Evolutionary conservation across 2,797 vertebrate species (phyloP).

Genomic region (Channallabes apus): DNA sequence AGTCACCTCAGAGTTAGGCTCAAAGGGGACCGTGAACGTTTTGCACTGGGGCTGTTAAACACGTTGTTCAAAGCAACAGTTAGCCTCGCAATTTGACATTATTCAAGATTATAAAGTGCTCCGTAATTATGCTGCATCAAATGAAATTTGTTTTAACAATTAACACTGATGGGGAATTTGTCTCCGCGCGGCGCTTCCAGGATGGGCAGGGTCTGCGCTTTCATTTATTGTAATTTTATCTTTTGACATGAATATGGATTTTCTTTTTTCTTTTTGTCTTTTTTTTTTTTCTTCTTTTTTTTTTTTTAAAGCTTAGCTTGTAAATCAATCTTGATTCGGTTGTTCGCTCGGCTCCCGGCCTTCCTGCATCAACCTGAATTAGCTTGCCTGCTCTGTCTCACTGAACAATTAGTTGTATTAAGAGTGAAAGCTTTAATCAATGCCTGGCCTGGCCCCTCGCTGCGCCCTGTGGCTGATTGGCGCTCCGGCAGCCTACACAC

Average conservation of each 20-base stretch:
- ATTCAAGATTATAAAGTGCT: constrained; percentile 43
- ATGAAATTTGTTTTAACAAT: constrained; percentile 43
- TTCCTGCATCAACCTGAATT: constrained; percentile 75
- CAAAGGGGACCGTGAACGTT: constrained; percentile 20
- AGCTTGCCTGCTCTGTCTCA: constrained; percentile 78
- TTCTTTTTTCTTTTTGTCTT: neutral
- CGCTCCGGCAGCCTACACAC: constrained; percentile 7
- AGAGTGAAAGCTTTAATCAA: constrained; percentile 82
- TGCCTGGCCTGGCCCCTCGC: constrained; percentile 72
- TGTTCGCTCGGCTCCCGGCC: constrained; percentile 57
- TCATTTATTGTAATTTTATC: constrained; percentile 52
- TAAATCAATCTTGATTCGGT: constrained; percentile 54
- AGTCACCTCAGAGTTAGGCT: constrained; percentile 35
- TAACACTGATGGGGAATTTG: constrained; percentile 42
- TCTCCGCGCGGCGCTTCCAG: constrained; percentile 2
- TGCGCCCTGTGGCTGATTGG: constrained; percentile 51
- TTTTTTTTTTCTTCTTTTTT: neutral
- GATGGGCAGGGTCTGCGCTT: constrained; percentile 15
- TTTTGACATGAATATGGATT: constrained; percentile 54
- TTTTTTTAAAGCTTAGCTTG: constrained; percentile 18
- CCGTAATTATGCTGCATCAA: constrained; percentile 47
- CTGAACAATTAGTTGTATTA: constrained; percentile 80
- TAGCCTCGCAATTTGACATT: constrained; percentile 44
- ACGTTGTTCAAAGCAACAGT: constrained; percentile 48
- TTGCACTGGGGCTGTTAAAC: constrained; percentile 29